Evolutionary conservation across 2,113 vertebrate genomes (phyloP), one percentile per base, ranked within the genome.

Genomic region (Formicarius rufipectus): DNA sequence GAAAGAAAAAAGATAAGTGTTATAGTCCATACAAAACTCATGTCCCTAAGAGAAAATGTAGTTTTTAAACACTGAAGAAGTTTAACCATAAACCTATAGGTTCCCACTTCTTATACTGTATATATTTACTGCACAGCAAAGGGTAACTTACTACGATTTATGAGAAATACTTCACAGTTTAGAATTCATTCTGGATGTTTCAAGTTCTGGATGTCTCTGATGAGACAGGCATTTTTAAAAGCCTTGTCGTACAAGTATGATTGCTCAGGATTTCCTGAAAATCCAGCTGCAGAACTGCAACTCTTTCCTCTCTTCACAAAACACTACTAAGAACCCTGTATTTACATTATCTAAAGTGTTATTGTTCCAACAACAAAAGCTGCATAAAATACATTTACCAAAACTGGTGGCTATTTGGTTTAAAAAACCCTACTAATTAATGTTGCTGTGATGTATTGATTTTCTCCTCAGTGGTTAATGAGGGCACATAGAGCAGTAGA

Each of bases 331-430:
- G 9, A 74, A 21, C 42, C 81, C 17, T 28, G 35, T 12, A 39
- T 37, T 45, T 82, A 10, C 31, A 31, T 55, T 68, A 56, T 63
- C 82, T 67, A 47, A 89, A 96, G 90, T 44, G 49, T 37, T 92
- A 23, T 35, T 90, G 76, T 68, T 90, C 27, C 59, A 89, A 72
- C 63, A 75, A n/a, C 35, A 62, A 45, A 66, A 84, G 39, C 75
- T 86, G 73, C 95, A n/a, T 31, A 37, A 64, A 68, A 71, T 17
- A 74, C 4, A 68, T 88, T 93, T 89, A 88, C 88, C 74, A 96
- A 96, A 75, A 71, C n/a, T 75, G n/a, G 73, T 64, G 84, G 60
- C 20, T 69, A 67, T 31, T 84, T 77, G 39, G 30, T 79, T 49
- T 56, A 14, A 91, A 84, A 84, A 92, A 24, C 11, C 8, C 50